Base-by-base conservation (phyloP, 2,888 invertebrate species). In the Lottia gigantea region DNA sequence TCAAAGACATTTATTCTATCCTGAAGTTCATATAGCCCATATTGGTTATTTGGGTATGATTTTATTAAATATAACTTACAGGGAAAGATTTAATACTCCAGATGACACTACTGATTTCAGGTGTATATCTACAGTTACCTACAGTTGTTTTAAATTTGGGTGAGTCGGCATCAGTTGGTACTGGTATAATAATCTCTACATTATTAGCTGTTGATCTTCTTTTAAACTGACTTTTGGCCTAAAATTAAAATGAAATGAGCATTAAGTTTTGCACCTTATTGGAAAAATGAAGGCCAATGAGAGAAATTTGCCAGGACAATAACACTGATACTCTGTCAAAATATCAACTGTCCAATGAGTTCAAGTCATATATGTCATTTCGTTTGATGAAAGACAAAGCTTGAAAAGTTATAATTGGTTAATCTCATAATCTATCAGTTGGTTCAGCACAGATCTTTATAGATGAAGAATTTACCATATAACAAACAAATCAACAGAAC, bases 21-120 rank as follows among this genome's bases (percentile, higher is more conserved):
- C 31, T 31, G 11, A 11, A 40, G 7, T 40, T 8, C 6, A 40
- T 2, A 19, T 19, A 55, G 7, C 55, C 8, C 2, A 25, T 61
- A 23, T 14, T 61, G 61, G 19, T 23, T 61, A 61, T 61, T 14
- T 23, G 23, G 11, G 61, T 23, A 7, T 61, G 1, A 23, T 19
- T 23, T 1, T 8, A 19, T 8, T 15, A 46, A 26, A 6, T 12
- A 25, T 31, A n/a, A 86, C 87, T 87, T 80, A 91, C 91, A 0
- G 97, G 97, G 89, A 97, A 97, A 45, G 97, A 97, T 88, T 97
- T 97, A 72, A 98, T 95, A 25, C 95, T 96, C 98, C 98, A 98
- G 62, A 98, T 95, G 62, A 98, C 95, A 47, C 97, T 95, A 90
- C 95, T 97, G 86, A 96, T 95, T 87, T 98, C 98, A 0, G 98